Conservation (phyloP, 2,113 vertebrate species). For the Speoplatyrhinus poulsoni region DNA sequence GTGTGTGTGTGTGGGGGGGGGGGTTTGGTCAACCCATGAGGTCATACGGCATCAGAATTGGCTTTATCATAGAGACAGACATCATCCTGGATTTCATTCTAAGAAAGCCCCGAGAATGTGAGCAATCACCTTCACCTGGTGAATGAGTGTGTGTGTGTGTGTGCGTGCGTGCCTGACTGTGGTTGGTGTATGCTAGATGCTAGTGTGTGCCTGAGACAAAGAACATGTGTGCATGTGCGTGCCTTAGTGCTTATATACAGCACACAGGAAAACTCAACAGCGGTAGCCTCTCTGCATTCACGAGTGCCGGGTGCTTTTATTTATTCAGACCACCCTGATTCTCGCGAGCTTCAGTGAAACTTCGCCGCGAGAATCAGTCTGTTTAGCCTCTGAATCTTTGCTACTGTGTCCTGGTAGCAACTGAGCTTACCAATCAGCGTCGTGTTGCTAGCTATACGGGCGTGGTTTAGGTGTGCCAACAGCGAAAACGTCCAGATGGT, state of each 20-base stretch:
- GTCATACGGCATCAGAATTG: conserved; percentile 51
- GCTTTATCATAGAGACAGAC: conserved; percentile 59
- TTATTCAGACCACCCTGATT: too few species aligned
- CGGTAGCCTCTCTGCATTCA: too few species aligned
- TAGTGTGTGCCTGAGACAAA: neutral
- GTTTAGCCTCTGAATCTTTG: too few species aligned
- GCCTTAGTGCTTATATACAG: neutral
- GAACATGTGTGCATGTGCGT: neutral
- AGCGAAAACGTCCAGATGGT: too few species aligned
- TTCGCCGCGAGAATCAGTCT: too few species aligned
- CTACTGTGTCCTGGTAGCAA: too few species aligned
- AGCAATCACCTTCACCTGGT: conserved; percentile 57
- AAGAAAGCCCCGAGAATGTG: conserved; percentile 51
- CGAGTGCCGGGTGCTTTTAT: too few species aligned
- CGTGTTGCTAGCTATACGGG: too few species aligned
- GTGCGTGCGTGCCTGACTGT: conserved; percentile 22
- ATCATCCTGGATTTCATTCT: conserved; percentile 61
- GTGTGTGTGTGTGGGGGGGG: neutral
- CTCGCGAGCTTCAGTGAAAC: too few species aligned
- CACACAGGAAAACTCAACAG: conserved; percentile 39
- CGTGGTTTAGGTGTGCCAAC: too few species aligned
- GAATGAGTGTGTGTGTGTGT: conserved; percentile 6
- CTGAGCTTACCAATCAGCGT: too few species aligned
- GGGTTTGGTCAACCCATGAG: neutral
- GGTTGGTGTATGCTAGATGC: conserved; percentile 6